A percentile compares a stretch with the other conserved stretches of the same genome.
Evolutionary conservation across 1,140 invertebrate genomes (phyloP).

Genomic region (Zaprionus camerounensis): DNA sequence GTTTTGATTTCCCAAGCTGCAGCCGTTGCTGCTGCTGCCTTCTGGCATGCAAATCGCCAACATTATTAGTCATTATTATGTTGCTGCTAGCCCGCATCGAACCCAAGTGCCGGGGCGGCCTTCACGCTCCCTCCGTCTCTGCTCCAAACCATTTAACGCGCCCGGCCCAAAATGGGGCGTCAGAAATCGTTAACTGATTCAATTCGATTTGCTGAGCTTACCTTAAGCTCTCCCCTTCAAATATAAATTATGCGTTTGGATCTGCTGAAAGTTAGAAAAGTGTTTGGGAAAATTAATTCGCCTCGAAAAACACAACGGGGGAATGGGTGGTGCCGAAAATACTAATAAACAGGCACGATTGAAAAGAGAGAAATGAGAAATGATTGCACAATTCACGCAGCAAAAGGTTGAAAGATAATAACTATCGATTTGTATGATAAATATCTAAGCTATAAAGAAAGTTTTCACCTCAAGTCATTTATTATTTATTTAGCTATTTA

Average conservation of each 20-base stretch:
- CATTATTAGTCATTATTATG: slow-evolving; percentile 58
- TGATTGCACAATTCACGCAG: not conserved
- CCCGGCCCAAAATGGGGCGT: slow-evolving; percentile 55
- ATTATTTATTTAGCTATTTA: not conserved
- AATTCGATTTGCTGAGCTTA: slow-evolving; percentile 29
- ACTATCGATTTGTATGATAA: slow-evolving; percentile 1
- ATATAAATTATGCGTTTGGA: slow-evolving; percentile 25
- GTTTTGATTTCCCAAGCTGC: slow-evolving; percentile 37
- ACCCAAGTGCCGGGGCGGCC: slow-evolving; percentile 31
- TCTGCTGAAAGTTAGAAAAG: slow-evolving; percentile 38
- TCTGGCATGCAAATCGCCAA: slow-evolving; percentile 58
- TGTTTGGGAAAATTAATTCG: slow-evolving; percentile 20
- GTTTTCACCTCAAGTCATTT: not conserved
- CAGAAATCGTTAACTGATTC: slow-evolving; percentile 51
- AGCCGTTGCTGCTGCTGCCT: slow-evolving; percentile 21
- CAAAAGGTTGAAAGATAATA: not conserved
- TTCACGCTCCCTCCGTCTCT: slow-evolving; percentile 31
- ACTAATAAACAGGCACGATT: not conserved
- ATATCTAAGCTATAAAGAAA: not conserved
- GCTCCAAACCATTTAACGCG: slow-evolving; percentile 42
- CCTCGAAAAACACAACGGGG: not conserved
- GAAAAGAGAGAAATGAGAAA: not conserved
- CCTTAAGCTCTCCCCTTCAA: slow-evolving; percentile 16
- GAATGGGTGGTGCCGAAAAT: slow-evolving; percentile 1
- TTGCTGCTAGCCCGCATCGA: slow-evolving; percentile 18